Base-by-base conservation (phyloP, 2,113 vertebrate species). In the Cariama cristata region DNA sequence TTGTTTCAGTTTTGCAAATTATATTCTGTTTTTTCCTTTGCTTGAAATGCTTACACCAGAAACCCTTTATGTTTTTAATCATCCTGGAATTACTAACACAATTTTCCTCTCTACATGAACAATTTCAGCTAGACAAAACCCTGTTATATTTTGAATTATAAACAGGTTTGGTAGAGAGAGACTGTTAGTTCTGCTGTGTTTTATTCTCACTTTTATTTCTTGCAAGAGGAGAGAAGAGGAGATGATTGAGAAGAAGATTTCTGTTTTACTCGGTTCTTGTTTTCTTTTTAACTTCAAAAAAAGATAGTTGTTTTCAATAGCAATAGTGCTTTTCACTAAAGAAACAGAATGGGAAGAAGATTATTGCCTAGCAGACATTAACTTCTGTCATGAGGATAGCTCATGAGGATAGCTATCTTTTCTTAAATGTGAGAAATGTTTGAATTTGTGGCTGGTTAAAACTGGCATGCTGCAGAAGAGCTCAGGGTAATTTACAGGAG, bases 41-140 rank as follows among this genome's bases (percentile, higher is more conserved):
- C 17, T 83, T 76, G 27, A 97, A 89, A 91, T 38, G 11, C 58
- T 92, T 73, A 79, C 53, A 72, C 30, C 28, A 74, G 74, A 87
- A 93, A 33, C 5, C 44, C 72, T 94, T 81, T 30, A 79, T 53
- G 40, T n/a, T 82, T 93, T 93, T 93, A 89, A 94, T 93, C 69
- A 93, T 77, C 10, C 12, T 64, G 33, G 53, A 87, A 64, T 72
- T 82, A 16, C 62, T 60, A 42, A 73, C 14, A 64, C 7, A 69
- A 27, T 93, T 94, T 93, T 93, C 42, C 18, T 92, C 62, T 86
- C 63, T 58, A 73, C 12, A 26, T 60, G 62, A 91, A 52, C 33
- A 76, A 76, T 73, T 79, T 8, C 19, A 60, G 23, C 21, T 33
- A 66, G 40, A 66, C 15, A 92, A 88, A 82, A 32, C 3, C 15